Evolutionary conservation across 2,888 invertebrate species (phyloP), one percentile per base, ranked within the genome.

Genomic region (Papilio elwesi): DNA sequence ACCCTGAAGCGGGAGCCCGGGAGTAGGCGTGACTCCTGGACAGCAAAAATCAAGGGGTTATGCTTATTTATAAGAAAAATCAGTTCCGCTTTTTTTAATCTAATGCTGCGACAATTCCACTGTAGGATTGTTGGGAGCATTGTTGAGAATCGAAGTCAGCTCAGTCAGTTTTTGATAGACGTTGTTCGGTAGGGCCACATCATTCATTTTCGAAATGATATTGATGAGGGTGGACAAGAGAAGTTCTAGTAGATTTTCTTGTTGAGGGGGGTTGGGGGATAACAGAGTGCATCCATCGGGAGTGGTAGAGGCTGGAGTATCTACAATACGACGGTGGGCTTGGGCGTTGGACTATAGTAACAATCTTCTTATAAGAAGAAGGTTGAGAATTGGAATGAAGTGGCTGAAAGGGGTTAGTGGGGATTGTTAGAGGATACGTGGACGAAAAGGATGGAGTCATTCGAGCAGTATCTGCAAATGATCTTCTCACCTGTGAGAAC

Each of bases 41-140:
- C 68, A 49, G 75, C 73, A 65, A 73, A n/a, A 15, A 66, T 62
- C n/a, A 53, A 9, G 36, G 74, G 74, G 11, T 57, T 38, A 48
- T 36, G 57, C 43, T 71, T 57, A 49, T 71, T 71, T n/a, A 71
- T 57, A n/a, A 71, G 52, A 10, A 51, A 16, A 26, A 49, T 57
- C 64, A 76, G 43, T 52, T 57, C 57, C 16, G 12, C 16, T 48
- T 71, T 55, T 26, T 65, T 57, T 9, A 15, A 48, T 36, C 15
- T 52, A 43, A 47, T 52, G 52, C 52, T 52, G 12, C n/a, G 12
- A n/a, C 52, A 52, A 12, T 52, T 52, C 52, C 52, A 52, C 11
- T 52, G 52, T 12, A 52, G 12, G 13, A 52, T 52, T 12, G 12
- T 52, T n/a, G n/a, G 12, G n/a, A 12, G 6, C 52, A 52, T 52